Percentiles rank a stretch among this genome's conserved stretches.
Evolutionary conservation across 2,888 invertebrate genomes (phyloP).

Genomic region (Timema cristinae): DNA sequence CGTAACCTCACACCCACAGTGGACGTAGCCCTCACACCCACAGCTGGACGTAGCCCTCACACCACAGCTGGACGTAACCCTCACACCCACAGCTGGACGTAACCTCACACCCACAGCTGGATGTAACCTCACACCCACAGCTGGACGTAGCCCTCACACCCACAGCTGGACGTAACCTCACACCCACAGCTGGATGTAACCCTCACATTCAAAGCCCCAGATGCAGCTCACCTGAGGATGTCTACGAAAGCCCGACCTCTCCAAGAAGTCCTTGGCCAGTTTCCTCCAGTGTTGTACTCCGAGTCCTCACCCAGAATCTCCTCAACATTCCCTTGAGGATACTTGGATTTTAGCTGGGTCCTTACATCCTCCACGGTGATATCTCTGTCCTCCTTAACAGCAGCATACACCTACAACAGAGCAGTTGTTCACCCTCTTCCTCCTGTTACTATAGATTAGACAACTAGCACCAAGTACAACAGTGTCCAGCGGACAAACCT

Average conservation of each 20-base stretch:
- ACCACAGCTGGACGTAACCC: too few species aligned
- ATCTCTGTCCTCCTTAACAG: constrained; percentile 47
- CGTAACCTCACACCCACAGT: too few species aligned
- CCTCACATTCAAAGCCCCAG: too few species aligned
- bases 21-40: too few species aligned
- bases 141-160: too few species aligned
- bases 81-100: too few species aligned
- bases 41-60: too few species aligned
- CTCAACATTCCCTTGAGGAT: constrained; percentile 58
- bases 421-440: background rate
- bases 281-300: constrained; percentile 84
- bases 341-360: constrained; percentile 60
- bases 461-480: background rate
- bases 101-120: too few species aligned
- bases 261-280: constrained; percentile 72
- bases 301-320: constrained; percentile 84
- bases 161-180: too few species aligned
- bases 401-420: constrained; percentile 51
- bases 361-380: constrained; percentile 67
- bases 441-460: background rate
- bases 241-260: constrained; percentile 66
- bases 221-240: constrained; percentile 58
- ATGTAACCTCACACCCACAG: too few species aligned
- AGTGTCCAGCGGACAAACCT: constrained; percentile 36
- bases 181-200: too few species aligned